A percentile compares a stretch with the other conserved stretches of the same genome.
Conservation (phyloP, 2,888 invertebrate genomes). For the Mesochorus sp. region DNA sequence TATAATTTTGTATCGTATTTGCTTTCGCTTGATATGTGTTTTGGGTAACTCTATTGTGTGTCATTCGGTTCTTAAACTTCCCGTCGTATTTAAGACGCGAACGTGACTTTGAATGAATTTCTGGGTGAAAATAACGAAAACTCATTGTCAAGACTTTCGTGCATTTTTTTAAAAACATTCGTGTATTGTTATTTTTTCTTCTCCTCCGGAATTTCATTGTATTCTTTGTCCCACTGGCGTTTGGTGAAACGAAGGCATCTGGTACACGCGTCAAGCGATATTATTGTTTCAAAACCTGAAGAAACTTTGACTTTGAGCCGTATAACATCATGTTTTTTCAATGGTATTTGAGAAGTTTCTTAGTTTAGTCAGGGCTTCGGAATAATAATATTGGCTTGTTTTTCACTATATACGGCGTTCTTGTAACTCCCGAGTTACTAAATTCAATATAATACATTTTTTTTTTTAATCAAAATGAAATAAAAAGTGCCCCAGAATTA, state of each 20-base stretch:
- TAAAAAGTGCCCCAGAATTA: too few relatives aligned
- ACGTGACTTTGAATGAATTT: slow-evolving; percentile 38
- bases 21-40: background rate
- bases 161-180: slow-evolving; percentile 12
- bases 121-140: slow-evolving; percentile 1
- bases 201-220: slow-evolving; percentile 9
- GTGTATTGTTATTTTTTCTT: background rate
- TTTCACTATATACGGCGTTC: background rate
- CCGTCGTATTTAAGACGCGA: slow-evolving; percentile 23
- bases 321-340: slow-evolving; percentile 35
- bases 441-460: too few relatives aligned
- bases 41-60: background rate
- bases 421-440: background rate
- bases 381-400: slow-evolving; percentile 46
- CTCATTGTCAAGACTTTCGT: slow-evolving; percentile 20
- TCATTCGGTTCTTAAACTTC: background rate
- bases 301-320: slow-evolving; percentile 31
- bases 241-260: slow-evolving; percentile 6
- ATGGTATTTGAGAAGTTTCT: slow-evolving; percentile 43
- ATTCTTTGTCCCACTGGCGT: background rate
- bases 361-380: slow-evolving; percentile 15
- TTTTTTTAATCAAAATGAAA: too few relatives aligned
- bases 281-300: slow-evolving; percentile 40
- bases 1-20: too few relatives aligned
- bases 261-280: slow-evolving; percentile 22